A percentile compares a stretch with the other conserved stretches of the same genome.
Evolutionary conservation across 2,113 vertebrate genomes (phyloP).

Genomic region (Coreoperca whiteheadi): DNA sequence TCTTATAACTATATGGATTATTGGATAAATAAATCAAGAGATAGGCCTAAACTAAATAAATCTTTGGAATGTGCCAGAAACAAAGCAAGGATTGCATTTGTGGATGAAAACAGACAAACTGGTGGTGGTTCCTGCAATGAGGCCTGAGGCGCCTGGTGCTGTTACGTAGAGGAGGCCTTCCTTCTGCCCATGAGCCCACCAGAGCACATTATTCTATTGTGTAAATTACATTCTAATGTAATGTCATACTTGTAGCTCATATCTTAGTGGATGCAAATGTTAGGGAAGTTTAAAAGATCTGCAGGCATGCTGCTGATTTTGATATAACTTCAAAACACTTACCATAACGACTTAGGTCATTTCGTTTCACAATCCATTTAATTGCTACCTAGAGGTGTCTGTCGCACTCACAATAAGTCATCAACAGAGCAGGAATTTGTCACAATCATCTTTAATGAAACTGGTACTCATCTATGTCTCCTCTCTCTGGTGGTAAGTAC

Average conservation of each 20-base stretch:
- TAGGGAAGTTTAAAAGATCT: slow-evolving; percentile 39
- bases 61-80: slow-evolving; percentile 65
- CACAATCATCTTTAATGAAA: slow-evolving; percentile 70
- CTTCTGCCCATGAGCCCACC: slow-evolving; percentile 10
- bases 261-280: slow-evolving; percentile 16
- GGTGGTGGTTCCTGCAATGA: slow-evolving; percentile 22
- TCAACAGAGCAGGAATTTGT: slow-evolving; percentile 63
- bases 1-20: slow-evolving; percentile 75
- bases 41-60: slow-evolving; percentile 68
- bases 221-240: slow-evolving; percentile 38
- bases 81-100: slow-evolving; percentile 43
- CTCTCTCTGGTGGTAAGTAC: slow-evolving; percentile 50
- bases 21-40: slow-evolving; percentile 80
- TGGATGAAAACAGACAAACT: slow-evolving; percentile 50
- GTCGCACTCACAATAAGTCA: slow-evolving; percentile 60
- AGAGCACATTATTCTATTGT: slow-evolving; percentile 6
- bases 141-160: slow-evolving; percentile 29
- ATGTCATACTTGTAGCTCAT: slow-evolving; percentile 26
- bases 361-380: slow-evolving; percentile 68
- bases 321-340: slow-evolving; percentile 48
- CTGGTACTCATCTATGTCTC: slow-evolving; percentile 58
- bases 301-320: slow-evolving; percentile 40
- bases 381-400: slow-evolving; percentile 65
- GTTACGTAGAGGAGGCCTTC: slow-evolving; percentile 3
- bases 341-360: slow-evolving; percentile 45